Conservation (phyloP, 1,140 invertebrate species). For the Heliconius himera region DNA sequence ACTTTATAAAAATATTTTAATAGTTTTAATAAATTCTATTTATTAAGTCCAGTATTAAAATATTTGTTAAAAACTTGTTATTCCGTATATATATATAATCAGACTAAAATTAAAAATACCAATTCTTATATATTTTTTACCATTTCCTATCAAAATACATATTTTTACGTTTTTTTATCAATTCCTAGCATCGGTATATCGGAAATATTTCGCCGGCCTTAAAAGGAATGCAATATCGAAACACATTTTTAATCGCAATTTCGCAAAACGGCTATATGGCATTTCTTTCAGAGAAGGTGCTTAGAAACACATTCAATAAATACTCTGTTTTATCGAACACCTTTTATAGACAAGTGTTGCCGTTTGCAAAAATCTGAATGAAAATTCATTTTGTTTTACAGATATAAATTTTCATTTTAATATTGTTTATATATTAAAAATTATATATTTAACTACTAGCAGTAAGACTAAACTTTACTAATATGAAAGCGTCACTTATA, state of each 20-base stretch:
- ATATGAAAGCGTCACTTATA: too few species aligned
- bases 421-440: too few species aligned
- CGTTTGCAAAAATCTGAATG: neutral
- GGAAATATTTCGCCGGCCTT: neutral
- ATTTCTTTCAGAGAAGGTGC: constrained; percentile 33
- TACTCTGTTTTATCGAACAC: constrained; percentile 15
- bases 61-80: too few species aligned
- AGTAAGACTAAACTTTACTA: too few species aligned
- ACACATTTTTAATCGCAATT: constrained; percentile 46
- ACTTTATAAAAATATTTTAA: too few species aligned
- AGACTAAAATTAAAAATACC: too few species aligned
- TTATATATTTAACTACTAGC: too few species aligned
- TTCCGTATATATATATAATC: too few species aligned
- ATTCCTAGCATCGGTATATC: neutral
- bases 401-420: too few species aligned
- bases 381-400: neutral
- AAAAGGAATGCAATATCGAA: constrained; percentile 55
- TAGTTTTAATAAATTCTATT: too few species aligned
- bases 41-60: too few species aligned
- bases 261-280: constrained; percentile 32
- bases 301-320: constrained; percentile 32
- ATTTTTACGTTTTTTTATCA: neutral
- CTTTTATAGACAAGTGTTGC: neutral
- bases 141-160: neutral
- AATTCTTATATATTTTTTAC: neutral